Evolutionary conservation across 1,140 invertebrate species (phyloP).

Genomic region (Trachelipus rathkii): DNA sequence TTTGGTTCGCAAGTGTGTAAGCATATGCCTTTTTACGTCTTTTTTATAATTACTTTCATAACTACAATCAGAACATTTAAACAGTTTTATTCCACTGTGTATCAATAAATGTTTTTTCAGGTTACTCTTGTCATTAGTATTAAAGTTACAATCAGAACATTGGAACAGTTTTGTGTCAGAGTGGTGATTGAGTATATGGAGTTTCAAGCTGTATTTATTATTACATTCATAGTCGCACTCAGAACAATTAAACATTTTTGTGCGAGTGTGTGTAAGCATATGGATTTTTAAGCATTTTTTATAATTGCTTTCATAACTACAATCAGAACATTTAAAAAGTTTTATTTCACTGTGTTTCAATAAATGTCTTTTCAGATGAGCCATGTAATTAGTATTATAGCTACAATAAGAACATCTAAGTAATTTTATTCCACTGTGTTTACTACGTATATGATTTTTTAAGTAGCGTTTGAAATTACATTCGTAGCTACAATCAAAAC

Average conservation of each 20-base stretch:
- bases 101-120: too few relatives aligned
- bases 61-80: too few relatives aligned
- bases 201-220: background rate
- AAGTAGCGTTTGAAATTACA: background rate
- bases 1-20: too few relatives aligned
- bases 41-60: too few relatives aligned
- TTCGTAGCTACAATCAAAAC: background rate
- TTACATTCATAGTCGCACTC: background rate
- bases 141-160: background rate
- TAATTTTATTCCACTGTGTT: background rate
- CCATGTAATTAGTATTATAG: background rate
- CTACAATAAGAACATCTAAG: background rate
- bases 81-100: too few relatives aligned
- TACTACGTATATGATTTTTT: background rate
- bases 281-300: background rate
- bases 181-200: background rate
- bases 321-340: background rate
- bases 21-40: too few relatives aligned
- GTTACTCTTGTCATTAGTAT: too few relatives aligned
- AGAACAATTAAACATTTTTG: background rate
- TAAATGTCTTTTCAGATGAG: background rate
- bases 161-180: background rate
- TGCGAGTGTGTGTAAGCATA: background rate
- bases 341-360: background rate
- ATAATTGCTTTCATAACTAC: background rate